Evolutionary conservation across 2,888 invertebrate species (phyloP), one percentile per base, ranked within the genome.

Genomic region (Caenorhabditis japonica): DNA sequence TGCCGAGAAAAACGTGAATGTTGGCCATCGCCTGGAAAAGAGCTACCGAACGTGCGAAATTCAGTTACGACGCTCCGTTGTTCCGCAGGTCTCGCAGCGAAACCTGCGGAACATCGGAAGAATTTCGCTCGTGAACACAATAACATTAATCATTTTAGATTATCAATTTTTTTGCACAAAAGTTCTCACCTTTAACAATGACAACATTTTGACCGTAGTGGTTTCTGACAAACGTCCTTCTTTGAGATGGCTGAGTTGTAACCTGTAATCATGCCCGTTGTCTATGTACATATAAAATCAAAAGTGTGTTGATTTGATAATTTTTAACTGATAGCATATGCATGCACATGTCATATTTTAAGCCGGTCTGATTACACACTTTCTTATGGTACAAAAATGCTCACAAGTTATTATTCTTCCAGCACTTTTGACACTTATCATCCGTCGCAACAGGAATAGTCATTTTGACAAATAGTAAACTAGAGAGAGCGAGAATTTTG

Each of bases 1-100:
- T 69, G 4, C 83, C 83, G 12, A 84, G 71, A 8, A 84, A 72
- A 17, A 83, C 79, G 61, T 84, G 84, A n/a, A 79, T 69, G 74
- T 84, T 81, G 13, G 84, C 82, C 44, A 84, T 41, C 5, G 74
- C 77, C 84, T 84, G 62, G 47, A 84, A 58, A n/a, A n/a, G n/a
- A n/a, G n/a, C n/a, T n/a, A n/a, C n/a, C n/a, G n/a, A n/a, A n/a
- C n/a, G n/a, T n/a, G n/a, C n/a, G n/a, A n/a, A n/a, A n/a, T n/a
- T n/a, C n/a, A n/a, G n/a, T n/a, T n/a, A n/a, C n/a, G n/a, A n/a
- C n/a, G n/a, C n/a, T n/a, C n/a, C n/a, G n/a, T n/a, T n/a, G n/a
- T n/a, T n/a, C n/a, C n/a, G n/a, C n/a, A n/a, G n/a, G n/a, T n/a
- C n/a, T n/a, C n/a, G n/a, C n/a, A n/a, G n/a, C n/a, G n/a, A n/a